A percentile compares a stretch with the other conserved stretches of the same genome.
These are phyloP conservation scores for Mus minutoides DNA, from an alignment of 2,797 vertebrate genomes.

Conservation along the genomic window DNA sequence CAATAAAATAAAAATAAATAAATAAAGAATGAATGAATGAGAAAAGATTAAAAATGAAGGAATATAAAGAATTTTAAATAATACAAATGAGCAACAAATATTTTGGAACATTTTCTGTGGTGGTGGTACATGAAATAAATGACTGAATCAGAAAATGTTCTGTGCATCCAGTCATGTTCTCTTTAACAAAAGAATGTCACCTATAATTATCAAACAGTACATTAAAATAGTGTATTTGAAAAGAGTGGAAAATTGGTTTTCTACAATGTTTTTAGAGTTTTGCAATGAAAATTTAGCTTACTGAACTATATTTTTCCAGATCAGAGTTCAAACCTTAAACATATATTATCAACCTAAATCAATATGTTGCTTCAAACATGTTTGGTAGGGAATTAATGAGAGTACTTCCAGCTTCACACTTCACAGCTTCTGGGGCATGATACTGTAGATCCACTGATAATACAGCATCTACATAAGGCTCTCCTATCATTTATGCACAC, in stretches of 20 bases:
- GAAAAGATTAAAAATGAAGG: too few relatives aligned
- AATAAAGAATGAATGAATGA: too few relatives aligned
- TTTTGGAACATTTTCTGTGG: not conserved
- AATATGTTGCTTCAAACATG: not conserved
- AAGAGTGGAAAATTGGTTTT: not conserved
- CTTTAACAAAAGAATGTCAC: not conserved
- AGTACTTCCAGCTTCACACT: not conserved
- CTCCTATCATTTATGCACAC: not conserved
- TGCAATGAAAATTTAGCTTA: not conserved
- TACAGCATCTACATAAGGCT: not conserved
- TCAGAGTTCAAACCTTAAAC: not conserved
- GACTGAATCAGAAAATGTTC: not conserved
- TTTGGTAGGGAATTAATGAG: not conserved
- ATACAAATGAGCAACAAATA: not conserved
- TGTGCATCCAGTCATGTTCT: not conserved
- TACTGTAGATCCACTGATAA: not conserved
- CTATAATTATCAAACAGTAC: not conserved
- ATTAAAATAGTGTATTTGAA: not conserved
- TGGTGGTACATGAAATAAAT: not conserved
- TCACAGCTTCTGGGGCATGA: too few relatives aligned
- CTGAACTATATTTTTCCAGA: not conserved
- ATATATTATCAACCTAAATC: not conserved
- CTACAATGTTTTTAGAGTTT: not conserved
- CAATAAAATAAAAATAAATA: too few relatives aligned
- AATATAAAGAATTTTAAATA: too few relatives aligned